Evolutionary conservation across 2,797 vertebrate genomes (phyloP).

Genomic region (Cirrhinus mrigala): DNA sequence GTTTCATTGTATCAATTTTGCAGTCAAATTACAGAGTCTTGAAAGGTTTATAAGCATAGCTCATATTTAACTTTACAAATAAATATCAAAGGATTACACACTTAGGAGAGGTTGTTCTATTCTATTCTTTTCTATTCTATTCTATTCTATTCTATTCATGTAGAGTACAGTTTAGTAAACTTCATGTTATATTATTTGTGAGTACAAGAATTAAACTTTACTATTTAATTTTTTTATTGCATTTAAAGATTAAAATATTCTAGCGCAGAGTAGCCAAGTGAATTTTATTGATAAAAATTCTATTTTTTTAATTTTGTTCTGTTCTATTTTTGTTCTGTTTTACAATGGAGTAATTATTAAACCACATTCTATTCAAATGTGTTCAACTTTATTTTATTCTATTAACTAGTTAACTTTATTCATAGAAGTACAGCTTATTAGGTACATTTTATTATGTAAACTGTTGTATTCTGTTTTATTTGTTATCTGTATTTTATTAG

Average conservation of each 20-base stretch:
- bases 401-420: too few relatives aligned
- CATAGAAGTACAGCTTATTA: too few relatives aligned
- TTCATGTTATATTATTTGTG: neutral
- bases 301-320: too few relatives aligned
- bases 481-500: too few relatives aligned
- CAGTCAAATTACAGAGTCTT: constrained; percentile 67
- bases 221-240: neutral
- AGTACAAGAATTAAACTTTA: neutral
- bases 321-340: too few relatives aligned
- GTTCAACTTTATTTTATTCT: too few relatives aligned
- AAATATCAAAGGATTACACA: constrained; percentile 43
- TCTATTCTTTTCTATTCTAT: neutral
- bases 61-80: constrained; percentile 38
- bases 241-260: neutral
- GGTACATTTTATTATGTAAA: too few relatives aligned
- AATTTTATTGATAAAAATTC: neutral
- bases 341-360: too few relatives aligned
- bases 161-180: neutral
- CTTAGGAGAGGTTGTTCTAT: constrained; percentile 52
- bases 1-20: constrained; percentile 73
- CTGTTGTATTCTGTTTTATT: too few relatives aligned
- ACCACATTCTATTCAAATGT: too few relatives aligned
- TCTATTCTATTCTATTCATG: neutral
- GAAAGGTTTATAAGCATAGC: constrained; percentile 67
- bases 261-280: neutral